Conservation (phyloP, 2,113 vertebrate species). For the Anhinga rufa region DNA sequence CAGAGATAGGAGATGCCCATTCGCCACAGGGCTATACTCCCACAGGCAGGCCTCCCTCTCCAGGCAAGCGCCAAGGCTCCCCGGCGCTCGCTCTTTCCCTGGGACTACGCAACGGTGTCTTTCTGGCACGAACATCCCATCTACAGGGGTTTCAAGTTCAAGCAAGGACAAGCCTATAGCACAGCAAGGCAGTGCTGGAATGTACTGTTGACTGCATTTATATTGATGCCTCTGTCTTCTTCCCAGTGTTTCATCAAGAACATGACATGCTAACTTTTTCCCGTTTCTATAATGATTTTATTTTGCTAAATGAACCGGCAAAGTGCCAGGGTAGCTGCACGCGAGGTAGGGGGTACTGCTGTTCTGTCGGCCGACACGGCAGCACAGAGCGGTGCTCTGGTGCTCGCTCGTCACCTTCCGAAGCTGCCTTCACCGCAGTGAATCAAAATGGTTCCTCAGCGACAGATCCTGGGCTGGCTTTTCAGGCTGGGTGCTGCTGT, state of each 20-base stretch:
- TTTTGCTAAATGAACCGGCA: background rate
- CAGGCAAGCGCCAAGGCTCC: rapidly evolving
- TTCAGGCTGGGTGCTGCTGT: background rate
- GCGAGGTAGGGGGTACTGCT: background rate
- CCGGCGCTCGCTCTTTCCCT: background rate
- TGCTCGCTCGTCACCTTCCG: background rate
- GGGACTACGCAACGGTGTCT: background rate
- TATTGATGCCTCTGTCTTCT: background rate
- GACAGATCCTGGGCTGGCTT: background rate
- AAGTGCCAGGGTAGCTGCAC: background rate
- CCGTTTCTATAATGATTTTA: background rate
- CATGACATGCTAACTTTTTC: background rate
- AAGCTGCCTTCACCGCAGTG: background rate
- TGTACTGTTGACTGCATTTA: background rate
- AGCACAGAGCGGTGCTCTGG: background rate
- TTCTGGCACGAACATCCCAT: background rate
- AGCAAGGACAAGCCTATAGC: background rate
- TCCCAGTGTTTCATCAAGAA: background rate
- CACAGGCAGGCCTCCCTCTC: background rate
- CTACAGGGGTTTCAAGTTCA: background rate
- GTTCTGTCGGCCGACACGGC: background rate
- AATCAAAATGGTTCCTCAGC: background rate
- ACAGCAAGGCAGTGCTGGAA: background rate
- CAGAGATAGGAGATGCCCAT: background rate
- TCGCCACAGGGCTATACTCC: background rate